A percentile compares a stretch with the other conserved stretches of the same genome.
Conservation (phyloP, 1,140 invertebrate species). For the Pemphigus obesinymphae region DNA sequence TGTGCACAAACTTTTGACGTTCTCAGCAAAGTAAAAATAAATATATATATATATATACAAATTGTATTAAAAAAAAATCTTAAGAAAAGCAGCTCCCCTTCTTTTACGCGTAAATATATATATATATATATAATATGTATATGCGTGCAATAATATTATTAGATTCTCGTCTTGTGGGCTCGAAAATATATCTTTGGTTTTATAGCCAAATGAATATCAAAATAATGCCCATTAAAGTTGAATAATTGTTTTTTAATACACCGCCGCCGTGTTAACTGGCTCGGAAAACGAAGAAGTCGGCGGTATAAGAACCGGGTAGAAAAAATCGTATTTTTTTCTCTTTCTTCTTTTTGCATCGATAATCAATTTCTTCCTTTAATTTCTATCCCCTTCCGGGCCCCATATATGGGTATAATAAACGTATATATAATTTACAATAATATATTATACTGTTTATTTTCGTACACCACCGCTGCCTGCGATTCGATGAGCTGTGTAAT, state of each 20-base stretch:
- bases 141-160: background rate
- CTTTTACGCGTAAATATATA: too few relatives aligned
- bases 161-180: background rate
- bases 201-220: conserved; percentile 42
- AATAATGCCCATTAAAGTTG: conserved; percentile 41
- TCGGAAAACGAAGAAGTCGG: conserved; percentile 32
- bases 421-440: background rate
- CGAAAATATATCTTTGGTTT: conserved; percentile 34
- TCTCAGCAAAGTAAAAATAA: background rate
- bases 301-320: background rate
- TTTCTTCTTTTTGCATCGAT: conserved; percentile 33
- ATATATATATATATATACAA: background rate
- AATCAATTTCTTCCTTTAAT: conserved; percentile 36
- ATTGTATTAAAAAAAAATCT: background rate
- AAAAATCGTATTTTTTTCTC: background rate
- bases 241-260: conserved; percentile 42
- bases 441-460: conserved; percentile 1
- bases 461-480: background rate
- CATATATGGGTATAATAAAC: background rate
- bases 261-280: conserved; percentile 21
- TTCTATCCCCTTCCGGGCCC: background rate
- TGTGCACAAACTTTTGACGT: background rate
- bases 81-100: background rate
- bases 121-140: too few relatives aligned
- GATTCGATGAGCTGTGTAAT: conserved; percentile 9